Evolutionary conservation across 2,113 vertebrate species (phyloP).

Genomic region (Gasterosteus aculeatus): DNA sequence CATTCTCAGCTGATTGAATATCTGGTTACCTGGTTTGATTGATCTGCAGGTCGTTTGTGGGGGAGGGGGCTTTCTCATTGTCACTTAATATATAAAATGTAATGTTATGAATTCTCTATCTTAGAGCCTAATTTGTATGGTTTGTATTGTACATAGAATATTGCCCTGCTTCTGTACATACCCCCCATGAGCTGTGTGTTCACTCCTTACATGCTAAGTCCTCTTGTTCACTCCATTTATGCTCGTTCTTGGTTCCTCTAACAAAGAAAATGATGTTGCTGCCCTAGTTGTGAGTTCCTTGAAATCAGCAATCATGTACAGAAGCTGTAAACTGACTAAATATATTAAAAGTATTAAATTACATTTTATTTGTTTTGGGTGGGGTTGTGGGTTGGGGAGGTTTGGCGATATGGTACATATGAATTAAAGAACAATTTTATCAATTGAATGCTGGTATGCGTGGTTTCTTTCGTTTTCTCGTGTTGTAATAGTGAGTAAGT

Average conservation of each 20-base stretch:
- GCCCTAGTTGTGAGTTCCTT: slow-evolving; percentile 94
- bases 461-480: slow-evolving; percentile 47
- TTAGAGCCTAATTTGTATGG: slow-evolving; percentile 98
- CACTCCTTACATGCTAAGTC: slow-evolving; percentile 18
- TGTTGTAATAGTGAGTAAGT: slow-evolving; percentile 5
- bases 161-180: slow-evolving; percentile 95
- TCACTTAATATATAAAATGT: slow-evolving; percentile 87
- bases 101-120: slow-evolving; percentile 96
- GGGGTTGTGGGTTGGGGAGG: slow-evolving; percentile 49
- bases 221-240: slow-evolving; percentile 80
- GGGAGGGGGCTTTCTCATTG: slow-evolving; percentile 88
- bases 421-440: slow-evolving; percentile 91
- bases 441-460: slow-evolving; percentile 82
- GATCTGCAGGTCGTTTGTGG: slow-evolving; percentile 32
- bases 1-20: slow-evolving; percentile 27
- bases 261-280: slow-evolving; percentile 90
- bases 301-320: slow-evolving; percentile 92
- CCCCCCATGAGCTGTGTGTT: slow-evolving; percentile 79
- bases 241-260: slow-evolving; percentile 94
- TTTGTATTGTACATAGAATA: slow-evolving; percentile 99
- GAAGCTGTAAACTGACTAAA: slow-evolving; percentile 91
- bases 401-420: slow-evolving; percentile 86
- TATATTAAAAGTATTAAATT: slow-evolving; percentile 90
- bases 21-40: slow-evolving; percentile 31
- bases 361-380: slow-evolving; percentile 86